Evolutionary conservation across 2,113 vertebrate genomes (phyloP).

Genomic region (Gavia stellata): DNA sequence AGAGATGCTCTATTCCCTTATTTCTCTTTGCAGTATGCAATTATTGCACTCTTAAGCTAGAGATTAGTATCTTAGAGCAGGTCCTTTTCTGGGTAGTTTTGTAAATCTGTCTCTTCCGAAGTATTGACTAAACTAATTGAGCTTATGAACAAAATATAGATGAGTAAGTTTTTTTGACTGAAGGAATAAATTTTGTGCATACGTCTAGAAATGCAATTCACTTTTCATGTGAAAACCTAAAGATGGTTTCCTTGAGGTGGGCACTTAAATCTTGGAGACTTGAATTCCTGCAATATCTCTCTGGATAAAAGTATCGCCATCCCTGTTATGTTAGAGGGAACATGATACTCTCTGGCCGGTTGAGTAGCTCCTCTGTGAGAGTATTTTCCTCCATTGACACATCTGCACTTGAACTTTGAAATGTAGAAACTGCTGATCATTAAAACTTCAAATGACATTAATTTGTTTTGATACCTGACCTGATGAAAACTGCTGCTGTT

Average conservation of each 20-base stretch:
- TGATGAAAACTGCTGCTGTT: conserved; percentile 4
- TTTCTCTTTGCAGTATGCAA: not conserved
- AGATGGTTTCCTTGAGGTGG: not conserved
- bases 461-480: conserved; percentile 31
- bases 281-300: not conserved
- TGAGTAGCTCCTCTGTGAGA: not conserved
- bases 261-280: not conserved
- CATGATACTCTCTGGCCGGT: not conserved
- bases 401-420: conserved; percentile 15
- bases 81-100: not conserved
- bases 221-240: not conserved
- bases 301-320: not conserved
- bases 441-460: not conserved
- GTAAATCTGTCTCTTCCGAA: not conserved
- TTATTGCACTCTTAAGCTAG: not conserved
- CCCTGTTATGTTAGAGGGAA: not conserved
- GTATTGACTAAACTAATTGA: not conserved
- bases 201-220: not conserved
- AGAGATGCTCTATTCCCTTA: not conserved
- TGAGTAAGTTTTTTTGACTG: not conserved
- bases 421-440: not conserved
- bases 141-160: not conserved
- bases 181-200: not conserved
- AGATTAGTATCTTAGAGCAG: not conserved
- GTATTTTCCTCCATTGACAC: not conserved